Base-by-base conservation (phyloP, 64 coral and sea anemone species). In the Porites australiensis region DNA sequence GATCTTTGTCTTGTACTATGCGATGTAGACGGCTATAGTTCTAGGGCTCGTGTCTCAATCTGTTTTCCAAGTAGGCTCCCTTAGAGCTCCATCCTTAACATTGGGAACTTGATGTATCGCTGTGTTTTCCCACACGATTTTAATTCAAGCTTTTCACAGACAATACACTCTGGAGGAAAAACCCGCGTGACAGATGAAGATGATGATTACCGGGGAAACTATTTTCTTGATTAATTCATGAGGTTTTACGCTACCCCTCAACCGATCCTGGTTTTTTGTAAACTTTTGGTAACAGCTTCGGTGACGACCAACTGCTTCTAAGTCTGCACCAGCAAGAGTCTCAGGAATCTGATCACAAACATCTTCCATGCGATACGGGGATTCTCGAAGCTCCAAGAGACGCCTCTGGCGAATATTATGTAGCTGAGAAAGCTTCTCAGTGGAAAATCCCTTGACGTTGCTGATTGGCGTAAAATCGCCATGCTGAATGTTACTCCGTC, bases 221-320 rank as follows among this genome's bases (percentile, higher is more conserved):
- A 1, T 37, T 37, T 37, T 37, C 27, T 37, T 0, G 27, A 37
- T 37, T 37, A 37, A 0, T 37, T 37, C 27, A 37, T 1, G 27
- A 37, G 27, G 27, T 37, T 0, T 37, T 37, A 37, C 27, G 27
- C 27, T 37, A 37, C 27, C 27, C 27, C 27, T 87, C 37, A 92
- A 62, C 13, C 88, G 89, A 75, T 83, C 50, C 16, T 71, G 66
- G 79, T 92, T 92, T 67, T 86, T 93, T 3, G 82, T 93, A 55
- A 93, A 93, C 21, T 71, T 71, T 37, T 83, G 89, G 50, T 91
- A 91, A 60, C 89, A 91, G 8, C 65, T 64, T 71, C 89, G 58
- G 61, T 90, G 88, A 50, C 69, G 77, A 18, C 87, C 87, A 19
- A 70, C 45, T 37, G 27, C 27, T 88, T 88, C 50, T 47, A 90